Percentiles rank a stretch among this genome's conserved stretches.
Conservation (phyloP, 2,797 vertebrate genomes). For the Linurgus olivaceus region DNA sequence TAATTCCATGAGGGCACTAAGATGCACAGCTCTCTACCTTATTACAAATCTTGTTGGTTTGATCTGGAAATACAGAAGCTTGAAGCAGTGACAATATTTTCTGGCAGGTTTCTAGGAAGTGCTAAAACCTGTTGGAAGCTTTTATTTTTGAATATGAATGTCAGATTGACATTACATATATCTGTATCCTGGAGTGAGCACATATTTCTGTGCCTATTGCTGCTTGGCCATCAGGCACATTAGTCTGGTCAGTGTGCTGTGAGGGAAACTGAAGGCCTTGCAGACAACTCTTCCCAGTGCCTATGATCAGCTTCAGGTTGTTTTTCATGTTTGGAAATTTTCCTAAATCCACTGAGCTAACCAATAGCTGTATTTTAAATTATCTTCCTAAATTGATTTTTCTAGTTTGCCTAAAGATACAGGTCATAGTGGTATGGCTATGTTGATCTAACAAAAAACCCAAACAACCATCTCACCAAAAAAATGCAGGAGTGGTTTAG, state of each 20-base stretch:
- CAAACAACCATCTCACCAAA: not conserved
- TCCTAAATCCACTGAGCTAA: not conserved
- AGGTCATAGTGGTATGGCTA: not conserved
- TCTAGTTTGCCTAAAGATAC: not conserved
- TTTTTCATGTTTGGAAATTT: not conserved
- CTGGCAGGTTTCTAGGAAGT: not conserved
- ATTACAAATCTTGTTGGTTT: not conserved
- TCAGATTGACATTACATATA: rapidly evolving
- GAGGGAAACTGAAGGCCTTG: not conserved
- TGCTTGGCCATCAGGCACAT: not conserved
- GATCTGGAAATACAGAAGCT: not conserved
- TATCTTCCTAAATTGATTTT: not conserved
- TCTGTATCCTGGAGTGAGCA: not conserved
- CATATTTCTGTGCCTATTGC: rapidly evolving
- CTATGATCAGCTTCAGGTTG: not conserved
- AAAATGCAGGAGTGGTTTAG: not conserved
- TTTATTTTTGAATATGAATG: not conserved
- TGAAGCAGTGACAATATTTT: not conserved
- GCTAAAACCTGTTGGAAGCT: not conserved
- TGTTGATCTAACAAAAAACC: not conserved
- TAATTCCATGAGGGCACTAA: not conserved
- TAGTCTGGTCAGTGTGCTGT: not conserved
- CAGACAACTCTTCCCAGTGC: not conserved
- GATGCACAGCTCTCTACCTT: not conserved
- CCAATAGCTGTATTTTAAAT: not conserved